Base-by-base conservation (phyloP, 2,888 invertebrate species). In the Hypsopygia costalis region DNA sequence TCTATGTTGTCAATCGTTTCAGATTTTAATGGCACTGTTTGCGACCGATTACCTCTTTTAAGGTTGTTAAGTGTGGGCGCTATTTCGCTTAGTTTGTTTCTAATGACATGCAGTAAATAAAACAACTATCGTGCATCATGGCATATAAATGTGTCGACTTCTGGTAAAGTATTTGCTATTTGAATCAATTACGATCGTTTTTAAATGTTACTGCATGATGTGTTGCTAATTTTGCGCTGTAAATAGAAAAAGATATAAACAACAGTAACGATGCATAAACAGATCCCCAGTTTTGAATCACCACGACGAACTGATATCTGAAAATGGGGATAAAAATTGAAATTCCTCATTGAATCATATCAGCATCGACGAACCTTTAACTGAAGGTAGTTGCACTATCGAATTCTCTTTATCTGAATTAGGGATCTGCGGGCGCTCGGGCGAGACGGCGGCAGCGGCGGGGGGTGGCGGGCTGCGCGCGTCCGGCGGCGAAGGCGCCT, bases 381-480 rank as follows among this genome's bases (percentile, higher is more conserved):
- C 76, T 45, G 73, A 70, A 36, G 90, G 83, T 64, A 91, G 77
- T 60, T 89, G 90, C 55, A 87, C 89, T 77, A 90, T 81, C 58
- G 79, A 69, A 58, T 70, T 81, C 61, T 88, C 86, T 66, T 74
- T 85, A 66, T 85, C 85, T 47, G 63, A 62, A 58, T 64, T 72
- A 53, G 69, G 68, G 48, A 72, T 60, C 57, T 58, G 66, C 46
- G 71, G 72, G 51, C 74, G 74, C 44, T 80, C 80, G 54, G 79
- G 78, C 45, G 78, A 76, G 43, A 64, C 56, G 55, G 66, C 67
- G 54, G 58, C 46, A 43, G 68, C 56, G 55, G 59, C 52, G 40
- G 78, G 74, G 59, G 72, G 74, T 57, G 79, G 81, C 66, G 83
- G 76, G 63, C 73, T 75, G 71, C 78, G 81, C 72, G 76, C 80